Percentiles rank a stretch among this genome's conserved stretches.
These are phyloP conservation scores for Platycheirus rosarum DNA, from an alignment of 2,888 invertebrate genomes.

Conservation along the genomic window DNA sequence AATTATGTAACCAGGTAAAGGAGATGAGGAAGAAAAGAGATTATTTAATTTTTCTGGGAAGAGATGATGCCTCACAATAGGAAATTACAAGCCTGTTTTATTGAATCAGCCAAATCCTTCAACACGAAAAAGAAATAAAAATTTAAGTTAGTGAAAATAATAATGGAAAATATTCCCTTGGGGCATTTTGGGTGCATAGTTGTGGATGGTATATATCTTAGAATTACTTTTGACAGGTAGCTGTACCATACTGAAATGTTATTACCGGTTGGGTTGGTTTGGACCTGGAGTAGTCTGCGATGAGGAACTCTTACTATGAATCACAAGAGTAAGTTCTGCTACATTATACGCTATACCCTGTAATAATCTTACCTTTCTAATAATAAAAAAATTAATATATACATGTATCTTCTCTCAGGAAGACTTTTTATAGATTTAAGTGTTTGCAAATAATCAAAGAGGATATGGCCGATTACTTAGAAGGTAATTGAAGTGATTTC, in stretches of 20 bases:
- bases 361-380: too few relatives aligned
- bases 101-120: slow-evolving; percentile 25
- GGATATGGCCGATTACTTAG: too few relatives aligned
- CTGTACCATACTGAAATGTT: background rate
- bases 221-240: background rate
- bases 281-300: background rate
- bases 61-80: slow-evolving; percentile 10
- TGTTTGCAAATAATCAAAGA: too few relatives aligned
- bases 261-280: slow-evolving; percentile 7
- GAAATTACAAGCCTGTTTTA: slow-evolving; percentile 29
- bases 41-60: slow-evolving; percentile 28
- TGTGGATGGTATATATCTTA: background rate
- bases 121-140: slow-evolving; percentile 25
- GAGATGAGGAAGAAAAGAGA: background rate
- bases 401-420: too few relatives aligned
- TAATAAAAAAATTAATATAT: too few relatives aligned
- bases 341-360: too few relatives aligned
- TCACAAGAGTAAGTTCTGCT: too few relatives aligned
- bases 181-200: background rate
- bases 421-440: too few relatives aligned
- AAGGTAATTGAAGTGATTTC: too few relatives aligned
- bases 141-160: background rate
- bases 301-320: background rate
- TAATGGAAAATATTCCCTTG: slow-evolving; percentile 14
- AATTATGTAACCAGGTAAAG: slow-evolving; percentile 21